These are phyloP conservation scores for Psilopogon haemacephalus DNA, from an alignment of 2,113 vertebrate species.

Conservation along the genomic window DNA sequence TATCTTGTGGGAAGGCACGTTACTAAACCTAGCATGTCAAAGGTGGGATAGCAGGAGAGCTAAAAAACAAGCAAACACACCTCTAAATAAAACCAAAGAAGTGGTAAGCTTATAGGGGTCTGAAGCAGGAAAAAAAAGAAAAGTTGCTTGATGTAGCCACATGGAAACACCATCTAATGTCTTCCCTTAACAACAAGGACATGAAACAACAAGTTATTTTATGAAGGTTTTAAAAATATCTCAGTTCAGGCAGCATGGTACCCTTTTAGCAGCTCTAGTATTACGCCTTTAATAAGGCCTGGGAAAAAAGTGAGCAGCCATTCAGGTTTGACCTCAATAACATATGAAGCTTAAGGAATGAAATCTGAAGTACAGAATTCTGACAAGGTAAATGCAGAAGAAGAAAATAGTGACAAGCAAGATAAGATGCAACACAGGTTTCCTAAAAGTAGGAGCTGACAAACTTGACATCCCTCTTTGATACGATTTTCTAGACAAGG, in stretches of 20 bases:
- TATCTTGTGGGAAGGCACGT: neutral
- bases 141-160: fast-evolving
- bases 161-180: neutral
- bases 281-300: neutral
- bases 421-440: constrained; percentile 48
- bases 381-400: constrained; percentile 25
- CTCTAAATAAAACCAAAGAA: neutral
- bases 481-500: neutral
- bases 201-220: neutral
- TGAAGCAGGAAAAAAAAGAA: neutral
- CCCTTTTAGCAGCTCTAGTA: neutral
- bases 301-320: neutral
- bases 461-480: constrained; percentile 50
- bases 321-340: neutral
- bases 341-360: neutral
- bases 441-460: constrained; percentile 35
- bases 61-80: too few relatives aligned
- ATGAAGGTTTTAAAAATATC: neutral
- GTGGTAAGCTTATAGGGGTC: fast-evolving
- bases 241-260: neutral
- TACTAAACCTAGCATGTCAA: neutral
- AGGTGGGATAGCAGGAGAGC: neutral
- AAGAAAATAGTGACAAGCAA: neutral
- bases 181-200: neutral
- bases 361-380: neutral